Conservation (phyloP, 2,113 vertebrate genomes). For the Gallinago jamesoni region DNA sequence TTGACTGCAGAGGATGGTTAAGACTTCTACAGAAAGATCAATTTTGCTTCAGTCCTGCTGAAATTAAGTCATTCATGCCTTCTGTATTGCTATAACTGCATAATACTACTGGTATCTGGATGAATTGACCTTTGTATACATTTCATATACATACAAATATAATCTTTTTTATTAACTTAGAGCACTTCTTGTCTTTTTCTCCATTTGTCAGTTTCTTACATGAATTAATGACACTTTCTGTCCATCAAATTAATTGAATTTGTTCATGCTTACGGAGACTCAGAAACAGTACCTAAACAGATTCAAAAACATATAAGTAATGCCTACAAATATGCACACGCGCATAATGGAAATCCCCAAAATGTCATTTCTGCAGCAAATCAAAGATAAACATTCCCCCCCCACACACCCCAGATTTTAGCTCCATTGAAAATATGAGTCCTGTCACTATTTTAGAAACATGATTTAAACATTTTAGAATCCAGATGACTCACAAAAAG, state of each 20-base stretch:
- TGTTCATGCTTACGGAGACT: not conserved
- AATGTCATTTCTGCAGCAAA: not conserved
- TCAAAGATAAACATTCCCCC: not conserved
- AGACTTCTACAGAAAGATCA: not conserved
- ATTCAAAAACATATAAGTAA: not conserved
- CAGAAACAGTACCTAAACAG: not conserved
- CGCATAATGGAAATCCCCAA: not conserved
- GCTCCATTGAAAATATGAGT: not conserved
- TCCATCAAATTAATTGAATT: not conserved
- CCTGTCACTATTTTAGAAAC: not conserved
- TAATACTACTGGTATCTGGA: not conserved
- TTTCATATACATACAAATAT: not conserved
- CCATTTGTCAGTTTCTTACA: not conserved
- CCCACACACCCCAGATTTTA: not conserved
- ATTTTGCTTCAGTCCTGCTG: not conserved
- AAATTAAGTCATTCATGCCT: not conserved
- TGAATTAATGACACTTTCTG: not conserved
- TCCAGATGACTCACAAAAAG: not conserved
- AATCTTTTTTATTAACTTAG: not conserved
- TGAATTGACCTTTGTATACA: not conserved
- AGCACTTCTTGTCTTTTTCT: not conserved
- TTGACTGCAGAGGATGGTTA: not conserved
- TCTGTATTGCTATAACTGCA: not conserved
- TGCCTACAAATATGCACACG: not conserved
- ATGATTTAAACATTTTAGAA: not conserved